Evolutionary conservation across 2,797 vertebrate species (phyloP).

Genomic region (Ambastaia sidthimunki): DNA sequence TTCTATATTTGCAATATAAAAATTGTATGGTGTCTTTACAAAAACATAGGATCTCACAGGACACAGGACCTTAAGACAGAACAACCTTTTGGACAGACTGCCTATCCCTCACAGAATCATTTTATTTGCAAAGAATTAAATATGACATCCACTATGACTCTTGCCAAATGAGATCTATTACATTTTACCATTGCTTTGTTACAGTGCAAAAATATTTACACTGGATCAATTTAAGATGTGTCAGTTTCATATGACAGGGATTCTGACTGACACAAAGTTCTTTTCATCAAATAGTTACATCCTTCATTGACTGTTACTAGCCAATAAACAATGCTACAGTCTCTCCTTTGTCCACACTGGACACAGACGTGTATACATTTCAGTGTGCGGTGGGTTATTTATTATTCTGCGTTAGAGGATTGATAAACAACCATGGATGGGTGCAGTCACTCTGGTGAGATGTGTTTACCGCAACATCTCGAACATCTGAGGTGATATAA

Average conservation of each 20-base stretch:
- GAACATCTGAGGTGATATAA: conserved; percentile 74
- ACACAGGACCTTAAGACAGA: too few relatives aligned
- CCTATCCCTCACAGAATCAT: background rate
- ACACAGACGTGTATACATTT: conserved; percentile 57
- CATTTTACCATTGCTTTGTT: conserved; percentile 55
- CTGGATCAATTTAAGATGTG: conserved; percentile 1
- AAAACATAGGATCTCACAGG: too few relatives aligned
- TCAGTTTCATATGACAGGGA: conserved; percentile 4
- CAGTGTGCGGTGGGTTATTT: conserved; percentile 77
- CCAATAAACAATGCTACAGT: conserved; percentile 60
- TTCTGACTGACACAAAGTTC: conserved; percentile 28
- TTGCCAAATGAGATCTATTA: conserved; percentile 70
- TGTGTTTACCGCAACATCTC: conserved; percentile 78
- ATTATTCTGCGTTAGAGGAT: conserved; percentile 78
- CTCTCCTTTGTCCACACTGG: conserved; percentile 37
- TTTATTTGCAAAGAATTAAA: conserved; percentile 20
- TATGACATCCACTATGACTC: conserved; percentile 61
- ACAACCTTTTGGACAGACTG: background rate
- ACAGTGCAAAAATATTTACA: background rate
- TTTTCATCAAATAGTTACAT: conserved; percentile 59
- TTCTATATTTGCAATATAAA: background rate
- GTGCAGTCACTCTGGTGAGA: conserved; percentile 74
- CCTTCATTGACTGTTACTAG: conserved; percentile 33
- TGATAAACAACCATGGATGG: conserved; percentile 80
- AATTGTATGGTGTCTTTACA: too few relatives aligned